Evolutionary conservation across 1,140 invertebrate genomes (phyloP).

Genomic region (Drosophila fuyamai): DNA sequence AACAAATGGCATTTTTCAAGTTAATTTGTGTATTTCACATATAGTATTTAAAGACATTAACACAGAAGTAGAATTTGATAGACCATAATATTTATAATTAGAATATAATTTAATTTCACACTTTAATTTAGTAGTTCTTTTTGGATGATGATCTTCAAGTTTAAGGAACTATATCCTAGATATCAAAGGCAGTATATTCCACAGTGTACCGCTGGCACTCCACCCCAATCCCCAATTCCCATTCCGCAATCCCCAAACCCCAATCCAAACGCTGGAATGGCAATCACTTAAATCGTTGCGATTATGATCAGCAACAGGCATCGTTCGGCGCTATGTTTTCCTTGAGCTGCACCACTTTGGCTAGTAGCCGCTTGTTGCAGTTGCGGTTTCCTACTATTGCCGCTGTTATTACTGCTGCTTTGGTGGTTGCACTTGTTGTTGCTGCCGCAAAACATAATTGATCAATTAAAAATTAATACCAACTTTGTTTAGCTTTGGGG

Average conservation of each 20-base stretch:
- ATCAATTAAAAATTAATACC: constrained; percentile 82
- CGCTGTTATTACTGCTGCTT: constrained; percentile 18
- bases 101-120: too few species aligned
- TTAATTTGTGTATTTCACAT: too few species aligned
- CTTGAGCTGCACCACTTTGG: constrained; percentile 53
- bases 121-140: too few species aligned
- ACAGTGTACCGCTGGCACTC: constrained; percentile 15
- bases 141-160: too few species aligned
- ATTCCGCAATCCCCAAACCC: constrained; percentile 19
- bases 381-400: constrained; percentile 40
- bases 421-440: constrained; percentile 27
- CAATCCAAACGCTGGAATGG: constrained; percentile 38
- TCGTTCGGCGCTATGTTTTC: constrained; percentile 67
- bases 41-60: too few species aligned
- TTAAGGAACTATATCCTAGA: neutral
- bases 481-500: constrained; percentile 72
- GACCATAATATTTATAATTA: too few species aligned
- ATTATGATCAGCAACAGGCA: constrained; percentile 73
- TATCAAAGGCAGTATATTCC: neutral
- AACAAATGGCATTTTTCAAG: too few species aligned
- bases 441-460: constrained; percentile 60
- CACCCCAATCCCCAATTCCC: constrained; percentile 20
- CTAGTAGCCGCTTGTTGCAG: constrained; percentile 10
- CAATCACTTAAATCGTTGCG: constrained; percentile 80
- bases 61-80: too few species aligned